Evolutionary conservation across 2,888 invertebrate species (phyloP), one percentile per base, ranked within the genome.

Genomic region (Pollenia labialis): DNA sequence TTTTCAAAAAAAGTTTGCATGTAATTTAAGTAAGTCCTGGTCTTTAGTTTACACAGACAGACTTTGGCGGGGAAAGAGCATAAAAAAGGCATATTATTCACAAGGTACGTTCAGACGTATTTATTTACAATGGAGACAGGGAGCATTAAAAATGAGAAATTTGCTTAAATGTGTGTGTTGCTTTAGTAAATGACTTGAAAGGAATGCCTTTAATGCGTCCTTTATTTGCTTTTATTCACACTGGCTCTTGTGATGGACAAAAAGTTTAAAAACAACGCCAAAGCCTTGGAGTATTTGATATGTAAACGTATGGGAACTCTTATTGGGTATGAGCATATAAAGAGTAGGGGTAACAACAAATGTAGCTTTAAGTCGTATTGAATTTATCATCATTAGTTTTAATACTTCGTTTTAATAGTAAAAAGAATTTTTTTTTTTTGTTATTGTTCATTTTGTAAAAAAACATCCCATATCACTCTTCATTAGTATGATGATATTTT

Each of bases 371-470:
- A 74, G 46, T 79, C 68, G 71, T 56, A 58, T 66, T 42, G 46
- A 83, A 81, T 87, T 81, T 62, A 84, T 87, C 77, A 81, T 84
- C 81, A 84, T 87, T 87, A 84, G 68, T 77, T 87, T 83, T 68
- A 84, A 81, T 66, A 42, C 56, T 23, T 74, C 40, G 66, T 66
- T 42, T 44, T n/a, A 18, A 42, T 58, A 48, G 52, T 12, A 32
- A 14, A n/a, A n/a, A n/a, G n/a, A n/a, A n/a, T n/a, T n/a, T n/a
- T 12, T 40, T 46, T 48, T 54, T 71, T 56, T 46, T 46, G 18
- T 52, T 54, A 56, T 54, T 11, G 1, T 56, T 8, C 0, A 12
- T 18, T 64, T 52, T 64, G 16, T 18, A 69, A 74, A 44, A 74
- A 66, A 72, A 23, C 11, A 80, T 83, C 72, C 56, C 80, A 84